Evolutionary conservation across 2,797 vertebrate species (phyloP), one percentile per base, ranked within the genome.

Genomic region (Nyctibius grandis): DNA sequence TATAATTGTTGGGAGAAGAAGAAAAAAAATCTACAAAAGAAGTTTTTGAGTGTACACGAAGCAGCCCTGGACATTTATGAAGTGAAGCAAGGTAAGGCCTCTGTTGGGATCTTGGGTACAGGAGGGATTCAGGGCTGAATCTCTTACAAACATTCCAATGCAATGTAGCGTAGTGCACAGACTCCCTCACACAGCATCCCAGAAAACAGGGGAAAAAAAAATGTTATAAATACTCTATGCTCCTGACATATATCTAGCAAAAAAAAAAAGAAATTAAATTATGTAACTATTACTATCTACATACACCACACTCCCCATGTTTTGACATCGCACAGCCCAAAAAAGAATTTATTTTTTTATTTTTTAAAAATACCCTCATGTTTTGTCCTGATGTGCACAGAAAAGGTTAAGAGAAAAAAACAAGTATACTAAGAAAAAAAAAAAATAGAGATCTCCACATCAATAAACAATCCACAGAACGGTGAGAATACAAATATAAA

Each of bases 211-310:
- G 40, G 33, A n/a, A n/a, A n/a, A 59, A 36, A 12, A n/a, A n/a
- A 78, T 54, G 47, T 69, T 77, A 93, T 68, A 96, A 97, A 97
- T 85, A 96, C 60, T 68, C 88, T 45, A 84, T 89, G 92, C 85
- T 95, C 91, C 91, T 69, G 92, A 95, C 76, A 95, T 17, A 91
- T 17, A 93, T 54, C 63, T 76, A 88, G 78, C 15, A 95, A 95
- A 26, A 95, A 83, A 83, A 26, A 95, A 84, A 85, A 36, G 4
- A 91, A 36, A 94, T 85, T 94, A 93, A 96, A 96, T 97, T 97
- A 97, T 79, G 94, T 97, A 97, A 97, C 94, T 91, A 75, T 68
- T 80, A 81, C 82, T 47, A 72, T 59, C 84, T 83, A 72, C 54
- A 75, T 29, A 22, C 18, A 94, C 56, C 72, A 77, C 10, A 9